These are phyloP conservation scores for Brachylomia viminalis DNA, from an alignment of 2,888 invertebrate species.

Conservation along the genomic window DNA sequence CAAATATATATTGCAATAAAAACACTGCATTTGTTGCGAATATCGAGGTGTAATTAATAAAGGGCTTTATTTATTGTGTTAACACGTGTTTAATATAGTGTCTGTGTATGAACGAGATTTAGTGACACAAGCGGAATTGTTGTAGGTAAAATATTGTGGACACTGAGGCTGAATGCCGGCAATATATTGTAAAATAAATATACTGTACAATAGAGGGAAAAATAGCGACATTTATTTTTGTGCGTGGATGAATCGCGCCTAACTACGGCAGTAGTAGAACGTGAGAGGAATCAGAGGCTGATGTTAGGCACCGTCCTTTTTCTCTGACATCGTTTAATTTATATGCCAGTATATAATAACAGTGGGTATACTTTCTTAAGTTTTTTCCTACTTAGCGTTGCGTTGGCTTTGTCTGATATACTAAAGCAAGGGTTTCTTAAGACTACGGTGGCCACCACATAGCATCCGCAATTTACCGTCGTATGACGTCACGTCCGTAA, in stretches of 20 bases:
- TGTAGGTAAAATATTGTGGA: constrained; percentile 44
- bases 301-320: neutral
- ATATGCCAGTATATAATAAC: constrained; percentile 11
- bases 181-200: constrained; percentile 45
- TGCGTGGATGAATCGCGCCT: constrained; percentile 29
- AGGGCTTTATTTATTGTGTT: constrained; percentile 37
- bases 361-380: neutral
- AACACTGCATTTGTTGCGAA: constrained; percentile 29
- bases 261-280: constrained; percentile 24
- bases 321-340: constrained; percentile 36
- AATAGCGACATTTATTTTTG: constrained; percentile 42
- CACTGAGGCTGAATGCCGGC: constrained; percentile 3
- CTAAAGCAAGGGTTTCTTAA: neutral
- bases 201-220: constrained; percentile 23
- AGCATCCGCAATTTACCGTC: neutral
- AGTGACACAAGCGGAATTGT: constrained; percentile 43
- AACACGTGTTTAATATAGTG: constrained; percentile 49
- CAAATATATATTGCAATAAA: constrained; percentile 33
- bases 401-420: neutral
- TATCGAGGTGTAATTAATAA: constrained; percentile 12
- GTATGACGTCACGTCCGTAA: neutral
- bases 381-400: neutral
- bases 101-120: constrained; percentile 48
- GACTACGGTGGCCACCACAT: neutral
- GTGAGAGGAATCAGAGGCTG: constrained; percentile 44